These are phyloP conservation scores for Iselma pallidipennis DNA, from an alignment of 2,888 invertebrate genomes.

Conservation along the genomic window DNA sequence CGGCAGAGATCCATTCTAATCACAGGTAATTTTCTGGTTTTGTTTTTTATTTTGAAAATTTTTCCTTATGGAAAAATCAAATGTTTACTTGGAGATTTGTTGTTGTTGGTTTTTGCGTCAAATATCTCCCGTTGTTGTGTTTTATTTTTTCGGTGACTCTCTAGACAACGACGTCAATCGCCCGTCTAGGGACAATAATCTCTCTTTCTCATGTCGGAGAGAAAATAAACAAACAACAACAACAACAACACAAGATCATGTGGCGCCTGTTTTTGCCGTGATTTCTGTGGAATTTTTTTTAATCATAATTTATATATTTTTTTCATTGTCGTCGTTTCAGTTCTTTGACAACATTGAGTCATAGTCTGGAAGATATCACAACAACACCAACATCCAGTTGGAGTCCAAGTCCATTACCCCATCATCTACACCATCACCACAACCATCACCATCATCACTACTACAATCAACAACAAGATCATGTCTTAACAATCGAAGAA, in stretches of 20 bases:
- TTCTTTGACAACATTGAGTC: slow-evolving; percentile 51
- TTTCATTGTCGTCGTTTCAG: slow-evolving; percentile 36
- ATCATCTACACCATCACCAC: slow-evolving; percentile 21
- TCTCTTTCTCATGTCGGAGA: background rate
- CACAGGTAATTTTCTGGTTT: slow-evolving; percentile 45
- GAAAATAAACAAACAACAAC: background rate
- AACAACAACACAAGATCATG: background rate
- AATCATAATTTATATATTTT: background rate
- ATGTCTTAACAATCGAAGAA: slow-evolving; percentile 71
- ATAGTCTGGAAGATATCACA: slow-evolving; percentile 54
- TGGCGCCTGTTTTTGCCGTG: background rate
- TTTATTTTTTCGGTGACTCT: background rate
- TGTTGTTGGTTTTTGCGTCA: background rate
- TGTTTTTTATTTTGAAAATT: background rate
- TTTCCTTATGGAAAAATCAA: background rate
- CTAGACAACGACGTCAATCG: background rate
- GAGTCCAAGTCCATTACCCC: slow-evolving; percentile 35
- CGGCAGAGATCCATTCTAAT: slow-evolving; percentile 57
- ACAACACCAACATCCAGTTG: slow-evolving; percentile 46
- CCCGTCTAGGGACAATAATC: background rate
- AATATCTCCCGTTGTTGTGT: background rate
- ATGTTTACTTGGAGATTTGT: background rate
- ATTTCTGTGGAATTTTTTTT: background rate
- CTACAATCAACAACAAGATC: slow-evolving; percentile 47
- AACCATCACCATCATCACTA: background rate